These are phyloP conservation scores for Ciconia maguari DNA, from an alignment of 2,113 vertebrate genomes.

Conservation along the genomic window DNA sequence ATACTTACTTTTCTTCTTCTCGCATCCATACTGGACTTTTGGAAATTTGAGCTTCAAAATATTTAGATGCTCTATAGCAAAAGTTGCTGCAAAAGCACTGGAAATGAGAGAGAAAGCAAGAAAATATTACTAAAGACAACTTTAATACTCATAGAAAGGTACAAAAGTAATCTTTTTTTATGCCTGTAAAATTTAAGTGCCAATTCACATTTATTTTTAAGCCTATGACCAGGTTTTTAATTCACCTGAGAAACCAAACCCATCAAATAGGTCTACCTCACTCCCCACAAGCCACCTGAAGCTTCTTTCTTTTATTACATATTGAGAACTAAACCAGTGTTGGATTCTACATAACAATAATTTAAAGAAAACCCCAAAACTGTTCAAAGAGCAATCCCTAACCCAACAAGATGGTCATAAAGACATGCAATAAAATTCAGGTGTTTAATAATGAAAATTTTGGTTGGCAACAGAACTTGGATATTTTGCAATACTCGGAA, in stretches of 20 bases:
- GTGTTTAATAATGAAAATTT: neutral
- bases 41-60: slow-evolving; percentile 90
- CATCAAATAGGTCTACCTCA: neutral
- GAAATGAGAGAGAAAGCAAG: neutral
- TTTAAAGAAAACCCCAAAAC: fast-evolving
- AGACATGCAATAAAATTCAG: neutral
- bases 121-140: neutral
- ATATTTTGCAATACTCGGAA: neutral
- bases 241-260: neutral
- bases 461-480: neutral
- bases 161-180: neutral
- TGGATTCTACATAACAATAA: neutral
- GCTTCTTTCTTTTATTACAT: neutral
- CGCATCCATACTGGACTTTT: slow-evolving; percentile 89
- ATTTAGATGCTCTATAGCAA: slow-evolving; percentile 94
- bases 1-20: slow-evolving; percentile 85
- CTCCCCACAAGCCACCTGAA: neutral
- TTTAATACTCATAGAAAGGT: neutral
- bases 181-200: neutral
- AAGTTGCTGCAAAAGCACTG: slow-evolving; percentile 96
- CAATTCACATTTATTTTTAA: neutral
- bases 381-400: neutral
- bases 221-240: neutral
- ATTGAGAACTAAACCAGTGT: neutral
- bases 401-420: neutral